A percentile compares a stretch with the other conserved stretches of the same genome.
Evolutionary conservation across 1,140 invertebrate genomes (phyloP).

Genomic region (Dinothrombium tinctorium): DNA sequence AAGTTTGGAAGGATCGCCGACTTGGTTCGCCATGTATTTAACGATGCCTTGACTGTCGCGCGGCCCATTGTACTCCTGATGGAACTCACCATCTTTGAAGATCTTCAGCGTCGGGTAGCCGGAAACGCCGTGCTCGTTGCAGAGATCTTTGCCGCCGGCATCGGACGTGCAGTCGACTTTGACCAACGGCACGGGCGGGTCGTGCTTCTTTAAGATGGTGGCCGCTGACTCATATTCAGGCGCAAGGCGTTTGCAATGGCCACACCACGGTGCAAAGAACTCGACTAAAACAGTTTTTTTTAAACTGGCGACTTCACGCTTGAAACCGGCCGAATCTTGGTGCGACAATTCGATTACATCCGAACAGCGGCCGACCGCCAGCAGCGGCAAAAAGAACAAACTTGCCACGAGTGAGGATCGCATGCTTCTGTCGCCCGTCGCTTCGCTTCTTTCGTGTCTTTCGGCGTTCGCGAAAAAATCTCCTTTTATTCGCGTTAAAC

Average conservation of each 20-base stretch:
- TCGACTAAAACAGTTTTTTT: constrained; percentile 83
- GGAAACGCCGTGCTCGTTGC: constrained; percentile 64
- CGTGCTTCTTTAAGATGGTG: constrained; percentile 50
- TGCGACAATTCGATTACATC: constrained; percentile 72
- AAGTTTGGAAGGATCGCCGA: constrained; percentile 79
- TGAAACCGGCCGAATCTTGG: constrained; percentile 49
- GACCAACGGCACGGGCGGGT: constrained; percentile 65
- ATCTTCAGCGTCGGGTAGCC: constrained; percentile 97
- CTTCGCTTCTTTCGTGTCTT: too few relatives aligned
- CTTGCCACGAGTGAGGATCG: too few relatives aligned
- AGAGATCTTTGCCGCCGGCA: constrained; percentile 68
- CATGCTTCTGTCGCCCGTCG: too few relatives aligned
- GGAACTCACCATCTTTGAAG: constrained; percentile 55
- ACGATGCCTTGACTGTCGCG: constrained; percentile 83
- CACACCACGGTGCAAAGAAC: constrained; percentile 87
- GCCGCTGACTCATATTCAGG: constrained; percentile 93
- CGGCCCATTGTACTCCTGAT: constrained; percentile 82
- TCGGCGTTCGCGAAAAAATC: too few relatives aligned
- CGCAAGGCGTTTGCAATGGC: constrained; percentile 88
- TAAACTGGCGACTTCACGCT: constrained; percentile 40
- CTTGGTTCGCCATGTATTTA: constrained; percentile 85
- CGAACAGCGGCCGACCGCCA: too few relatives aligned
- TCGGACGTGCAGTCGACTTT: constrained; percentile 45
- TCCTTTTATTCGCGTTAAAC: too few relatives aligned
- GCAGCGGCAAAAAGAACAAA: too few relatives aligned